Percentiles rank a stretch among this genome's conserved stretches.
Conservation (phyloP, 2,888 invertebrate species). For the Crossocerus cetratus region DNA sequence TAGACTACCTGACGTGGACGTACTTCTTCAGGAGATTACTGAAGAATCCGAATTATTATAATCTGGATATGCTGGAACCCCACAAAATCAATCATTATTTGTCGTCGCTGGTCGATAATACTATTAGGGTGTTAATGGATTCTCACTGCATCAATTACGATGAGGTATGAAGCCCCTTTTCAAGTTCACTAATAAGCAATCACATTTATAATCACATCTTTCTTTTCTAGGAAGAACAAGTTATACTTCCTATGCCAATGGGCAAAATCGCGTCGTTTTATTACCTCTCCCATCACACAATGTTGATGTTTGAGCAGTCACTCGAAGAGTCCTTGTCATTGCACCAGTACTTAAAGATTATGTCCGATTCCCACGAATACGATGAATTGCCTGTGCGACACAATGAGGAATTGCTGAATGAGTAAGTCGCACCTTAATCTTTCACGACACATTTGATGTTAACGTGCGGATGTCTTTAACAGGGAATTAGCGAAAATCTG, state of each 20-base stretch:
- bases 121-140: conserved; percentile 84
- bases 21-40: conserved; percentile 96
- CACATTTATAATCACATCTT: background rate
- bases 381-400: conserved; percentile 97
- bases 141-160: conserved; percentile 90
- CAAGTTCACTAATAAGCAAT: background rate
- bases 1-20: conserved; percentile 99
- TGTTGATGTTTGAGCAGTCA: conserved; percentile 87
- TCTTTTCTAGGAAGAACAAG: conserved; percentile 61
- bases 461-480: conserved; percentile 57
- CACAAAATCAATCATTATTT: conserved; percentile 86
- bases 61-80: conserved; percentile 85
- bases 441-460: background rate
- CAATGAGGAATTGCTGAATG: conserved; percentile 96
- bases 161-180: conserved; percentile 79
- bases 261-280: conserved; percentile 98
- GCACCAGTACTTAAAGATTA: conserved; percentile 86
- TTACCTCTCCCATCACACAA: conserved; percentile 95
- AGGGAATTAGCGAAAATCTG: conserved; percentile 90
- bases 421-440: conserved; percentile 78
- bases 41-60: conserved; percentile 95
- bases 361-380: conserved; percentile 93
- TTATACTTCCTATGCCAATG: conserved; percentile 79
- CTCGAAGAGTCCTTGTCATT: conserved; percentile 82
- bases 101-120: conserved; percentile 88